Conservation (phyloP, 1,140 invertebrate species). For the Ceratosolen fusciceps region DNA sequence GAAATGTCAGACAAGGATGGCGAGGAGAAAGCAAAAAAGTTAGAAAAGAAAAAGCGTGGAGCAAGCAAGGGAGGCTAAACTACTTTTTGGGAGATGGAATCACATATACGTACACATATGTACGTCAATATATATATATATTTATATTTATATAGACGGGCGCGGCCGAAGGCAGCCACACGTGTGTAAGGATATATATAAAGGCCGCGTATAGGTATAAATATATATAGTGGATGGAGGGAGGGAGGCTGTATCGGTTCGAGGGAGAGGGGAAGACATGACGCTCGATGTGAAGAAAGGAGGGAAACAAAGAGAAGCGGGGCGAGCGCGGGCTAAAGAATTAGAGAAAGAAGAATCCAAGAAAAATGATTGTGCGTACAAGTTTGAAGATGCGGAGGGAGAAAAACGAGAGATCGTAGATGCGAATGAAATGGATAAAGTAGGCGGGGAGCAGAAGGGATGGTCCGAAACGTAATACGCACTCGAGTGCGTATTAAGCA, state of each 20-base stretch:
- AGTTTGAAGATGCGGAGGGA: not conserved
- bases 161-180: too few relatives aligned
- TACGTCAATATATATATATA: too few relatives aligned
- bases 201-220: too few relatives aligned
- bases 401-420: not conserved
- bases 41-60: not conserved
- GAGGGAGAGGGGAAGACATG: not conserved
- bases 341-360: conserved; percentile 4
- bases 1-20: conserved; percentile 31
- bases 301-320: conserved; percentile 28
- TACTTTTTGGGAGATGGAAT: conserved; percentile 31
- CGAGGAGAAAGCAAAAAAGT: conserved; percentile 18
- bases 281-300: not conserved
- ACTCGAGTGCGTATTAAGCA: conserved; percentile 4
- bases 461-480: not conserved
- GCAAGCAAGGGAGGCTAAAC: conserved; percentile 2
- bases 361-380: conserved; percentile 35
- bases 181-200: too few relatives aligned
- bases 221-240: too few relatives aligned
- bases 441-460: not conserved
- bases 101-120: too few relatives aligned
- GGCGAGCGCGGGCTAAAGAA: not conserved
- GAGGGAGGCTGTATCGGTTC: too few relatives aligned
- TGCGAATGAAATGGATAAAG: not conserved
- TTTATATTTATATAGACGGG: not conserved